Percentiles rank a stretch among this genome's conserved stretches.
These are phyloP conservation scores for Julus scanicus DNA, from an alignment of 2,888 invertebrate genomes.

Conservation along the genomic window DNA sequence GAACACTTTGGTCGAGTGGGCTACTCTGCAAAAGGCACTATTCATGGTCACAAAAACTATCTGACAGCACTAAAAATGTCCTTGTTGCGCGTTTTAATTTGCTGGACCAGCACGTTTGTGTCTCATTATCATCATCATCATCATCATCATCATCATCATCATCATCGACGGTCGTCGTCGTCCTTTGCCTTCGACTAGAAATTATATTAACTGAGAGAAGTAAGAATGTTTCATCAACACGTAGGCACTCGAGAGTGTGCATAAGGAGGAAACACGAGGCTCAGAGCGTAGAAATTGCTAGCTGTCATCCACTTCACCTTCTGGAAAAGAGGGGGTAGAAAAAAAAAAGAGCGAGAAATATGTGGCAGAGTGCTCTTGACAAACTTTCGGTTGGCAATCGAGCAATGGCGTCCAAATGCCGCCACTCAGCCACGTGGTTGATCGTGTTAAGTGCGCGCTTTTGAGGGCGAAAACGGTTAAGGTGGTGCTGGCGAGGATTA, in stretches of 20 bases:
- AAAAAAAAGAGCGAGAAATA: constrained; percentile 15
- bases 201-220: constrained; percentile 29
- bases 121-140: constrained; percentile 18
- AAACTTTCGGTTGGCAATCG: constrained; percentile 36
- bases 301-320: constrained; percentile 46
- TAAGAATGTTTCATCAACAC: constrained; percentile 45
- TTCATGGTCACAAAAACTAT: not conserved
- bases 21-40: not conserved
- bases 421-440: constrained; percentile 47
- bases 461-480: not conserved
- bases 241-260: constrained; percentile 12
- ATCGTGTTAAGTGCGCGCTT: not conserved
- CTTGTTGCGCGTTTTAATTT: constrained; percentile 37
- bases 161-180: not conserved
- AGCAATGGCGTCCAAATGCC: not conserved
- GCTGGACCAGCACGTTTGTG: constrained; percentile 39
- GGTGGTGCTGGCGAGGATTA: constrained; percentile 14
- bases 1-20: not conserved
- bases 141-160: constrained; percentile 16
- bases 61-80: not conserved
- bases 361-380: constrained; percentile 40
- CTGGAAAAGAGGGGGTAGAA: not conserved
- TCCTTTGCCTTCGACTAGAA: not conserved
- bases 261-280: not conserved
- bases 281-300: constrained; percentile 12